These are phyloP conservation scores for Ylistrum balloti DNA, from an alignment of 1,140 invertebrate species.

Conservation along the genomic window DNA sequence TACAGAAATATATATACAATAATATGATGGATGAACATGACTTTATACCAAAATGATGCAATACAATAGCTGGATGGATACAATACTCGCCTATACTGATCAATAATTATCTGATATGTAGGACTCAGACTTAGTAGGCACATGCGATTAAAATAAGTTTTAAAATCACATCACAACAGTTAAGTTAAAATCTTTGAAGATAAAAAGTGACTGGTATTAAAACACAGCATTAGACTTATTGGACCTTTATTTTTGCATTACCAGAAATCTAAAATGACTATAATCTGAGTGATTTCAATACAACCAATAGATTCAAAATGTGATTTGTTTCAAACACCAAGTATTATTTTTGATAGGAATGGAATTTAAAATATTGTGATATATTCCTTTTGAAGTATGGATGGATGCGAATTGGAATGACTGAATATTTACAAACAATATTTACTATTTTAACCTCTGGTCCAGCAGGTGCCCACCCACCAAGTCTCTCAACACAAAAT, in stretches of 20 bases:
- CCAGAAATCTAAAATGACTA: neutral
- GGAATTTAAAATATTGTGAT: constrained; percentile 19
- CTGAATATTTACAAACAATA: constrained; percentile 4
- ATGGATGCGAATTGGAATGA: constrained; percentile 13
- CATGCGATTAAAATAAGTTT: constrained; percentile 1
- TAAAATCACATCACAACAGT: constrained; percentile 28
- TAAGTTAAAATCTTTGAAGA: neutral
- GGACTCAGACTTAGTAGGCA: neutral
- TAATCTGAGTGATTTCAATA: too few relatives aligned
- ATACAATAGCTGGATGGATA: neutral
- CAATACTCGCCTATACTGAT: neutral
- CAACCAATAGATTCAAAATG: neutral
- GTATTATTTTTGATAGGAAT: neutral
- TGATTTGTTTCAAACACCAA: neutral
- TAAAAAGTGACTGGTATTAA: neutral
- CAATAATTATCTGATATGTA: neutral
- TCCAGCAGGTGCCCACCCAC: neutral
- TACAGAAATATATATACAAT: constrained; percentile 32
- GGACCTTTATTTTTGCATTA: neutral
- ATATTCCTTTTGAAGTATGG: neutral
- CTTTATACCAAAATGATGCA: neutral
- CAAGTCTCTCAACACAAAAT: neutral
- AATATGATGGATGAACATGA: neutral
- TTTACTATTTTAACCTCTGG: constrained; percentile 24
- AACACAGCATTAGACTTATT: neutral